Conservation (phyloP, 1,140 invertebrate species). For the Arion vulgaris region DNA sequence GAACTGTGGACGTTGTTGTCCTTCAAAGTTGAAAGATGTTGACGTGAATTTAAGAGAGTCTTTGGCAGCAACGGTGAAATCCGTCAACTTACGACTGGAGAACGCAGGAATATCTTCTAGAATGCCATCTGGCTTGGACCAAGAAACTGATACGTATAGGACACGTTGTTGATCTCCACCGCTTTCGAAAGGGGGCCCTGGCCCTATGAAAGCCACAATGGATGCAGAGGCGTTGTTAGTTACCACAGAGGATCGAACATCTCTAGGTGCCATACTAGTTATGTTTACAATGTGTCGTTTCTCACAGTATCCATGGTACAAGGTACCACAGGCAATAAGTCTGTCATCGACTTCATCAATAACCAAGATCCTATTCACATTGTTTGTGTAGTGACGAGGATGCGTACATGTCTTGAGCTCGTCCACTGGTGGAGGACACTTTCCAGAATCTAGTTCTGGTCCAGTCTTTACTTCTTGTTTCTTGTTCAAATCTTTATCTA, state of each 20-base stretch:
- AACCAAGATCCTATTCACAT: constrained; percentile 92
- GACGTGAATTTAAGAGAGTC: constrained; percentile 38
- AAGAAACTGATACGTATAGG: constrained; percentile 96
- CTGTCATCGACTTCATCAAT: constrained; percentile 92
- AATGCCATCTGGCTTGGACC: constrained; percentile 90
- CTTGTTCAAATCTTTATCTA: constrained; percentile 80
- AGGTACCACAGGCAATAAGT: constrained; percentile 87
- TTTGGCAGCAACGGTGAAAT: constrained; percentile 87
- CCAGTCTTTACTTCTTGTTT: constrained; percentile 88
- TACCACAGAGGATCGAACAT: constrained; percentile 88
- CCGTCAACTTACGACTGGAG: constrained; percentile 90
- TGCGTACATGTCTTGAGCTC: constrained; percentile 23
- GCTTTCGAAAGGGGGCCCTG: constrained; percentile 88
- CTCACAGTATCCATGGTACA: constrained; percentile 90
- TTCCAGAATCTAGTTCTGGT: constrained; percentile 88
- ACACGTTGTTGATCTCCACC: constrained; percentile 82
- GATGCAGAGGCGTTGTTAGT: constrained; percentile 95
- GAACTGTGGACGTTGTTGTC: constrained; percentile 58
- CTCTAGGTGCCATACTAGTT: constrained; percentile 83
- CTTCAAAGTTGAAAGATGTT: constrained; percentile 50
- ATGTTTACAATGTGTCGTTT: constrained; percentile 92
- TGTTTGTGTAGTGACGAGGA: constrained; percentile 78
- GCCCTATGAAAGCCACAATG: constrained; percentile 96
- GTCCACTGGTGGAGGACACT: constrained; percentile 77
- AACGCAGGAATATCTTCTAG: constrained; percentile 93